phyloP scores from a whole-genome alignment of 2,113 vertebrate genomes.

The Pycnonotus jocosus region DNA sequence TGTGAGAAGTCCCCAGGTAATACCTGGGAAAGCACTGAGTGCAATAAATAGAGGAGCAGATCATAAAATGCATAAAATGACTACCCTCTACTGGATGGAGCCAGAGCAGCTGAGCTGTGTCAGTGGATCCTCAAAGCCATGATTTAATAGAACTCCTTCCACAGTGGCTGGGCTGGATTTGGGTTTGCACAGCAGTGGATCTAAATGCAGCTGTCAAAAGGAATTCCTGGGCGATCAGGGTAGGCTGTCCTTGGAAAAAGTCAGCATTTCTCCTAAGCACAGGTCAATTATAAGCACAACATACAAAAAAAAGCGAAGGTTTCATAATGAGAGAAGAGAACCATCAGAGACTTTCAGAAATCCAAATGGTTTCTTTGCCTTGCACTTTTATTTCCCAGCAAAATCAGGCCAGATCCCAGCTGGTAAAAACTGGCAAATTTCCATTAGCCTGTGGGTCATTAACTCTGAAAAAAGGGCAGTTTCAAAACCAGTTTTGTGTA shows the following conservation, averaged over 20 bases:
- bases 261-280: neutral
- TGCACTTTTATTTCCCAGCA: conserved; percentile 41
- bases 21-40: neutral
- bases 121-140: neutral
- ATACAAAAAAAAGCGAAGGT: neutral
- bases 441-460: conserved; percentile 57
- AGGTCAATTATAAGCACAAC: neutral
- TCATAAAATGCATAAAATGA: neutral
- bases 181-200: neutral
- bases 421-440: conserved; percentile 57
- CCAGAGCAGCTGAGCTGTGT: neutral
- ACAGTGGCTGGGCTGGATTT: neutral
- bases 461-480: conserved; percentile 55
- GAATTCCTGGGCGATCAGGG: neutral
- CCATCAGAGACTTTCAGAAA: neutral
- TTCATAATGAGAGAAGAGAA: neutral
- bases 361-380: conserved; percentile 20
- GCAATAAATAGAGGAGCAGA: neutral
- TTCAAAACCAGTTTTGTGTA: conserved; percentile 56
- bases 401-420: conserved; percentile 57
- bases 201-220: neutral
- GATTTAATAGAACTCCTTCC: neutral
- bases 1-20: neutral
- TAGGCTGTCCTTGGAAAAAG: neutral
- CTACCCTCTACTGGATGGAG: conserved; percentile 1